Conservation (phyloP, 2,113 vertebrate genomes). For the Chlamydotis undulata region DNA sequence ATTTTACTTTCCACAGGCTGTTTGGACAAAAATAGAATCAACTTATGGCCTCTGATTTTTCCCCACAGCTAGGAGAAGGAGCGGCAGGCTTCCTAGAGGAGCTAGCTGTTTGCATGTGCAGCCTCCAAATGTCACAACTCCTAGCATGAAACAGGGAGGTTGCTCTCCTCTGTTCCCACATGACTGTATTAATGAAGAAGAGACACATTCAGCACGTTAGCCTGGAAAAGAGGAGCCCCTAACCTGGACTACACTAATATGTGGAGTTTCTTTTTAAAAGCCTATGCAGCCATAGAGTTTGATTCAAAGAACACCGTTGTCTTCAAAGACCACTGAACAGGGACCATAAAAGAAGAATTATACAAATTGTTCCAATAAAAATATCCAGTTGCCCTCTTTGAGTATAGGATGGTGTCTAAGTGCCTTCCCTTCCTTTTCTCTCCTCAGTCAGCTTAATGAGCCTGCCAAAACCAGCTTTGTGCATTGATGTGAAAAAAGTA, state of each 20-base stretch:
- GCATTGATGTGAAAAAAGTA: not conserved
- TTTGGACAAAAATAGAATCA: slow-evolving; percentile 20
- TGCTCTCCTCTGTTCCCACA: not conserved
- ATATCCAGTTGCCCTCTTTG: not conserved
- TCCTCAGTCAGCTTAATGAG: not conserved
- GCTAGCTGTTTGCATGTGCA: not conserved
- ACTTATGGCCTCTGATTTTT: not conserved
- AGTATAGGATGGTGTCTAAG: not conserved
- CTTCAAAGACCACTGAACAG: not conserved
- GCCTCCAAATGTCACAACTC: not conserved
- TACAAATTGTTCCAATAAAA: not conserved
- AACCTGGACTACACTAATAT: not conserved
- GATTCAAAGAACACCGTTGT: not conserved
- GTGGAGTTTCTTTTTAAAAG: not conserved
- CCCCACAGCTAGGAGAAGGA: not conserved
- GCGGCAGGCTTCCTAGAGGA: not conserved
- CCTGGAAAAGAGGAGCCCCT: not conserved
- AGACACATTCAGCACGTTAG: not conserved
- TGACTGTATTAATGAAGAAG: not conserved
- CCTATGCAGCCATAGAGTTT: not conserved
- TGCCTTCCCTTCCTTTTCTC: not conserved
- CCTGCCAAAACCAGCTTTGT: not conserved
- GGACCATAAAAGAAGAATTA: not conserved
- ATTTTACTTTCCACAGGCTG: slow-evolving; percentile 3
- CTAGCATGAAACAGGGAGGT: not conserved